A percentile compares a stretch with the other conserved stretches of the same genome.
phyloP scores from a whole-genome alignment of 2,113 vertebrate species.

The Agelaius phoeniceus region DNA sequence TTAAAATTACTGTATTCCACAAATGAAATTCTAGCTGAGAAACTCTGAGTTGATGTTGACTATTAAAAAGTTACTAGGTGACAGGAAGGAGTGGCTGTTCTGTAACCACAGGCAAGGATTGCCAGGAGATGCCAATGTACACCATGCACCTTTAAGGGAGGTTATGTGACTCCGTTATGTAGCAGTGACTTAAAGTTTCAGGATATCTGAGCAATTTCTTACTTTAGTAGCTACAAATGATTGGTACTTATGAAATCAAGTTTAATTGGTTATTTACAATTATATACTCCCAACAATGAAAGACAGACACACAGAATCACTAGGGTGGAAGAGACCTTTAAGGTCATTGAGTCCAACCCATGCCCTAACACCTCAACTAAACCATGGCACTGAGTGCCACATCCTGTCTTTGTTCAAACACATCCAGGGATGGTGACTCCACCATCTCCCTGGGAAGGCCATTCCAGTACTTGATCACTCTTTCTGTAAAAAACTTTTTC shows the following conservation, averaged over 20 bases:
- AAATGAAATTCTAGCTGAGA: slow-evolving; percentile 20
- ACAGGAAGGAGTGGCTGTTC: slow-evolving; percentile 50
- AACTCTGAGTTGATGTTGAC: slow-evolving; percentile 63
- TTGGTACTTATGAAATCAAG: not conserved
- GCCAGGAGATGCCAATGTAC: not conserved
- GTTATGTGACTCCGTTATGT: not conserved
- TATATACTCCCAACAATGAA: not conserved
- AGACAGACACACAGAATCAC: not conserved
- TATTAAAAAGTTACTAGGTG: slow-evolving; percentile 72
- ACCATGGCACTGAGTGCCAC: no score
- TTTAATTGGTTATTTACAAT: not conserved
- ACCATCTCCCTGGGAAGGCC: fast-evolving
- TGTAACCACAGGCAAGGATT: not conserved
- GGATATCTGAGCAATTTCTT: not conserved
- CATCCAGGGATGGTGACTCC: not conserved
- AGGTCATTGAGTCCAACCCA: not conserved
- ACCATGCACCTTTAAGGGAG: not conserved
- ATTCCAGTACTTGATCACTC: not conserved
- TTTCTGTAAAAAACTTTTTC: not conserved
- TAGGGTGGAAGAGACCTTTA: not conserved
- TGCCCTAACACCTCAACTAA: not conserved
- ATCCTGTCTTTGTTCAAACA: not conserved
- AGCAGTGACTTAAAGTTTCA: not conserved
- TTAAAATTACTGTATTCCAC: not conserved
- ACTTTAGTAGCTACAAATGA: not conserved